Percentiles rank a stretch among this genome's conserved stretches.
Evolutionary conservation across 2,113 vertebrate genomes (phyloP).

Genomic region (Tupaia chinensis): DNA sequence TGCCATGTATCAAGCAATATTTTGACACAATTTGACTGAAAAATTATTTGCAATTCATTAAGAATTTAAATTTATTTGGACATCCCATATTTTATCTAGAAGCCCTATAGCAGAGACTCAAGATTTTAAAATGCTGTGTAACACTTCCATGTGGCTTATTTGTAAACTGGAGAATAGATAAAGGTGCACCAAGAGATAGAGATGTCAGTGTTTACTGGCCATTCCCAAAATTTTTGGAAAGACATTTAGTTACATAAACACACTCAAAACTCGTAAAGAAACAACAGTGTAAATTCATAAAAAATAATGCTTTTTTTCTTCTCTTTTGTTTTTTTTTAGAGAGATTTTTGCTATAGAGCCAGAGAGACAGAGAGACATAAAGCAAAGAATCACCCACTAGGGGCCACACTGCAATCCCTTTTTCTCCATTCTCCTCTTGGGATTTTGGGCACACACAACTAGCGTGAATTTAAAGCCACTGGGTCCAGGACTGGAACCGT

Average conservation of each 20-base stretch:
- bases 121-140: neutral
- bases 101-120: neutral
- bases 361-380: too few species aligned
- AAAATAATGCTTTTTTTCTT: neutral
- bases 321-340: too few species aligned
- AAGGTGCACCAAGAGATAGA: neutral
- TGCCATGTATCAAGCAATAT: neutral
- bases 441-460: too few species aligned
- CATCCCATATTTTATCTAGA: neutral
- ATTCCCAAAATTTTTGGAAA: neutral
- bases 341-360: too few species aligned
- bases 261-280: neutral
- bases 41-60: neutral
- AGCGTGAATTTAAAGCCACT: too few species aligned
- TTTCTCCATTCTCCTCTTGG: too few species aligned
- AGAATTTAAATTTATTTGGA: neutral
- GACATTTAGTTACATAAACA: neutral
- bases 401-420: too few species aligned
- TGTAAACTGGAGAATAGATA: neutral
- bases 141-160: neutral
- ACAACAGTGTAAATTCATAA: neutral
- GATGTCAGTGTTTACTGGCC: fast-evolving
- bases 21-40: neutral
- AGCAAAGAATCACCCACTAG: too few species aligned
- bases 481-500: too few species aligned